These are phyloP conservation scores for Acropora tenuis DNA, from an alignment of 64 coral and sea anemone genomes.

Conservation along the genomic window DNA sequence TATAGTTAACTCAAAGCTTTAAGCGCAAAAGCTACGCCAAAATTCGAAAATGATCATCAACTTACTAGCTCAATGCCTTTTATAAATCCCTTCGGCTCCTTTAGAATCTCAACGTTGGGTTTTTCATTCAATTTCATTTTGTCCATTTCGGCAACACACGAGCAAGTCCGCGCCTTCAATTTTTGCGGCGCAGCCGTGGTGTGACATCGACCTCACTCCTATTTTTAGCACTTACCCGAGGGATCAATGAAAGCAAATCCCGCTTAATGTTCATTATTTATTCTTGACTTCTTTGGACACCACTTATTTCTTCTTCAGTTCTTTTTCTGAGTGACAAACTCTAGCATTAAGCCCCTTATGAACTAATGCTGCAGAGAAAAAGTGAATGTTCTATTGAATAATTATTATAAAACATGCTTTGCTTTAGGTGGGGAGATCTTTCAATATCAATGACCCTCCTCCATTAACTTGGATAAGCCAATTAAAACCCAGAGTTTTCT, in stretches of 20 bases:
- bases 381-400: no score
- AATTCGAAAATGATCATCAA: neutral
- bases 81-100: conserved; percentile 96
- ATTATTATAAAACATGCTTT: no score
- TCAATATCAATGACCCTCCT: no score
- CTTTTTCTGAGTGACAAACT: no score
- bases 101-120: conserved; percentile 79
- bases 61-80: conserved; percentile 96
- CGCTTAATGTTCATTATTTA: no score
- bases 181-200: conserved; percentile 5
- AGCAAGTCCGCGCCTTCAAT: conserved; percentile 15
- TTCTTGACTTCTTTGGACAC: no score
- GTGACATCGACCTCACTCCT: neutral
- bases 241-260: neutral
- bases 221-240: neutral
- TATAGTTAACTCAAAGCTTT: neutral
- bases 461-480: no score
- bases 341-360: no score
- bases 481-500: no score
- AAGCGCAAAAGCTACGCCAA: neutral
- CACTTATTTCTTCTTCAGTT: no score
- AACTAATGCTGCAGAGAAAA: no score
- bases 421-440: no score
- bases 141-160: neutral
- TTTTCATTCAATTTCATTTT: conserved; percentile 35